Percentiles rank a stretch among this genome's conserved stretches.
Evolutionary conservation across 1,140 invertebrate species (phyloP).

Genomic region (Himalopsyche phryganea): DNA sequence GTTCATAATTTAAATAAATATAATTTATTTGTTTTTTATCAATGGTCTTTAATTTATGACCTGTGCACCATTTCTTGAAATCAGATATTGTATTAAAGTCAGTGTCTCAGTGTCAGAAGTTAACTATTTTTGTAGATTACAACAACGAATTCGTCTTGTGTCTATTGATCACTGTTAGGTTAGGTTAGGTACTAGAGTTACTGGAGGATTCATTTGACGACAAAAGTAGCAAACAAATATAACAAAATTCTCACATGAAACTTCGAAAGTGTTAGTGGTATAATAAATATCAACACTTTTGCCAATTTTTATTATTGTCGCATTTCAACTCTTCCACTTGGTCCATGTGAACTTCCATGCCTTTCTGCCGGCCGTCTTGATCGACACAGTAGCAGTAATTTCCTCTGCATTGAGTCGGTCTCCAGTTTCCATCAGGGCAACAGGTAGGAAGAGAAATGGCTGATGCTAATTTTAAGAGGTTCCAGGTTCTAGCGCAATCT

Average conservation of each 20-base stretch:
- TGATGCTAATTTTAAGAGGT: conserved; percentile 40
- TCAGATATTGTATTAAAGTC: too few species aligned
- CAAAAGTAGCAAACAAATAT: too few species aligned
- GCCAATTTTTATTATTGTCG: not conserved
- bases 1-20: conserved; percentile 12
- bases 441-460: conserved; percentile 52
- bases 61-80: too few species aligned
- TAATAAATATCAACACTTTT: not conserved
- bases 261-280: too few species aligned
- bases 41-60: conserved; percentile 1
- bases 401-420: conserved; percentile 54
- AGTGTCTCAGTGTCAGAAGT: too few species aligned
- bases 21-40: conserved; percentile 15
- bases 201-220: too few species aligned
- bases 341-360: conserved; percentile 37
- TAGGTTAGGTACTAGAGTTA: too few species aligned
- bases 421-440: conserved; percentile 59
- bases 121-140: too few species aligned
- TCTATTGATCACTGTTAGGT: too few species aligned
- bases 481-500: conserved; percentile 57
- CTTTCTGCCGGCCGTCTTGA: conserved; percentile 53
- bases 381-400: conserved; percentile 59
- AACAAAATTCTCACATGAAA: too few species aligned
- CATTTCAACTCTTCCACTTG: conserved; percentile 40
- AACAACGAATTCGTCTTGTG: too few species aligned